Evolutionary conservation across 2,113 vertebrate genomes (phyloP).

Genomic region (Anser cygnoides): DNA sequence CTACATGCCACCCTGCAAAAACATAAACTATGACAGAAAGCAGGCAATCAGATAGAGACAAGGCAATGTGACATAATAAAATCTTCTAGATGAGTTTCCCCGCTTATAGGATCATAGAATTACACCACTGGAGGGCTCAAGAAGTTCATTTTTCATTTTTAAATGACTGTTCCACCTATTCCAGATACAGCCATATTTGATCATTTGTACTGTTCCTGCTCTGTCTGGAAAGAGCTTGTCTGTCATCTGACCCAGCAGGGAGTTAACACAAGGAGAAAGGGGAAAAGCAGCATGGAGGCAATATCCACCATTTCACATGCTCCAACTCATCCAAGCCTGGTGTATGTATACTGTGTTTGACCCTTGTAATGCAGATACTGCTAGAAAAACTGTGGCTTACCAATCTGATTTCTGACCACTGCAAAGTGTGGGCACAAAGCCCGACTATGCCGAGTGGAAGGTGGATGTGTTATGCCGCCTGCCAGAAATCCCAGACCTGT

Average conservation of each 20-base stretch:
- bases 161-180: background rate
- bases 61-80: no score
- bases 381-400: background rate
- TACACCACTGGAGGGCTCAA: background rate
- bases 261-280: background rate
- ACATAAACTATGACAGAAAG: background rate
- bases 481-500: background rate
- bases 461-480: background rate
- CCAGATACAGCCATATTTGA: background rate
- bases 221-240: background rate
- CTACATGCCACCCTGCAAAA: background rate
- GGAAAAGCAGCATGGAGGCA: background rate
- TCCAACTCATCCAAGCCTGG: background rate
- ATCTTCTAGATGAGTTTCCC: background rate
- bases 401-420: background rate
- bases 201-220: background rate
- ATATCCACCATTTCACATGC: background rate
- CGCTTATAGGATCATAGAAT: background rate
- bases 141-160: background rate
- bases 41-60: background rate
- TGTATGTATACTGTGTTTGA: background rate
- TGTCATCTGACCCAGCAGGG: background rate
- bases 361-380: background rate
- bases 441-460: background rate
- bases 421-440: background rate